phyloP scores from a whole-genome alignment of 2,888 invertebrate species.

The Pterostichus niger region DNA sequence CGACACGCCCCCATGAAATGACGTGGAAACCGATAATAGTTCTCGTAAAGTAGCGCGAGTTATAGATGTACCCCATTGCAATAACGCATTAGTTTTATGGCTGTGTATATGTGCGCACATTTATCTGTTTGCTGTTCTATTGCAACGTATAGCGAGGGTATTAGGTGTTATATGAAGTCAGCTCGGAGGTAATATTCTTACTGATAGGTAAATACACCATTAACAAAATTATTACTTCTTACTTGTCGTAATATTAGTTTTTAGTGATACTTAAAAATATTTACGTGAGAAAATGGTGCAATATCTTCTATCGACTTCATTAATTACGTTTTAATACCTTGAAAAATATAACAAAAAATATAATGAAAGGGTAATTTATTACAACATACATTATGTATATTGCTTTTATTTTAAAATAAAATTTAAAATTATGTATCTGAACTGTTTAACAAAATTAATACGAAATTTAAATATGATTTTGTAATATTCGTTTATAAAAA shows the following conservation, averaged over 20 bases:
- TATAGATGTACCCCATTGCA: constrained; percentile 13
- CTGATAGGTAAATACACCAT: background rate
- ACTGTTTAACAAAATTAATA: too few species aligned
- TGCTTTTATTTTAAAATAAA: too few species aligned
- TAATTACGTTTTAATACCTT: too few species aligned
- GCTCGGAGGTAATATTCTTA: background rate
- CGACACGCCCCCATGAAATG: constrained; percentile 62
- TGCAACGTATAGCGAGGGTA: background rate
- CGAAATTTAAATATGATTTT: too few species aligned
- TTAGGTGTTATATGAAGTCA: background rate
- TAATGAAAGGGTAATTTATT: too few species aligned
- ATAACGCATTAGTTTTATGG: constrained; percentile 59
- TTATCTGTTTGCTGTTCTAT: constrained; percentile 14
- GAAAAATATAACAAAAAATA: too few species aligned
- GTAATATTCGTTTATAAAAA: too few species aligned
- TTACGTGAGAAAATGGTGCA: too few species aligned
- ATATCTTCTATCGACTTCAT: too few species aligned
- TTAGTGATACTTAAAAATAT: background rate
- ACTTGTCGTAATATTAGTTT: background rate
- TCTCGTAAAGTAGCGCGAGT: constrained; percentile 29
- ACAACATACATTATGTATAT: too few species aligned
- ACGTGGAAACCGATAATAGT: constrained; percentile 63
- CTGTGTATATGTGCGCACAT: background rate
- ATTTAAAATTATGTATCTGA: too few species aligned
- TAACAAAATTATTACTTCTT: background rate